Percentiles rank a stretch among this genome's conserved stretches.
Conservation (phyloP, 2,797 vertebrate species). For the Myioborus melanocephalus region DNA sequence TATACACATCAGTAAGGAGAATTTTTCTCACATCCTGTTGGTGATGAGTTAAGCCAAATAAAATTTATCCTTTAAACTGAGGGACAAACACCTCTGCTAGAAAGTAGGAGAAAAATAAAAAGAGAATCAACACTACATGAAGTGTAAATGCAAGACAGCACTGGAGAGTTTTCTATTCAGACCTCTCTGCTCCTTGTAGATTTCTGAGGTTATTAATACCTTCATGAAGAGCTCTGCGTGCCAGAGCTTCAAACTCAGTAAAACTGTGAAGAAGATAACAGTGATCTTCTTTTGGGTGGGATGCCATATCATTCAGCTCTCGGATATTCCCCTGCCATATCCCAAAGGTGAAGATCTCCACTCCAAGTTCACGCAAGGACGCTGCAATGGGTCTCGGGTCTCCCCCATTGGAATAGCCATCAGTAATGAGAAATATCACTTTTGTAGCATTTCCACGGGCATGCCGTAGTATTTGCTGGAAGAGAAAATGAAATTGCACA, state of each 20-base stretch:
- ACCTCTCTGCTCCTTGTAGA: not conserved
- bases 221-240: slow-evolving; percentile 93
- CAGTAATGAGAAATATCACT: slow-evolving; percentile 96
- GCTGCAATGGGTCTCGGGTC: slow-evolving; percentile 93
- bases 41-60: not conserved
- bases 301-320: slow-evolving; percentile 97
- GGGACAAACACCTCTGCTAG: not conserved
- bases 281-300: slow-evolving; percentile 93
- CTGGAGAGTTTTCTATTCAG: not conserved
- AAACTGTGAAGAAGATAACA: slow-evolving; percentile 97
- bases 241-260: slow-evolving; percentile 93
- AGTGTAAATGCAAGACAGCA: not conserved
- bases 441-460: slow-evolving; percentile 89
- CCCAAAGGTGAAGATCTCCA: slow-evolving; percentile 96
- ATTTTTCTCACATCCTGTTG: not conserved
- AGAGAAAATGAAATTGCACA: slow-evolving; percentile 20
- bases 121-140: not conserved
- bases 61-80: not conserved
- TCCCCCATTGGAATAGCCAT: slow-evolving; percentile 96
- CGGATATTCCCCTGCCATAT: slow-evolving; percentile 98
- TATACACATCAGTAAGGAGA: not conserved
- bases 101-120: not conserved
- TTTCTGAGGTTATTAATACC: slow-evolving; percentile 72
- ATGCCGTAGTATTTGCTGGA: slow-evolving; percentile 93
- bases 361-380: slow-evolving; percentile 86